Conservation (phyloP, 2,797 vertebrate species). For the Phoebastria nigripes region DNA sequence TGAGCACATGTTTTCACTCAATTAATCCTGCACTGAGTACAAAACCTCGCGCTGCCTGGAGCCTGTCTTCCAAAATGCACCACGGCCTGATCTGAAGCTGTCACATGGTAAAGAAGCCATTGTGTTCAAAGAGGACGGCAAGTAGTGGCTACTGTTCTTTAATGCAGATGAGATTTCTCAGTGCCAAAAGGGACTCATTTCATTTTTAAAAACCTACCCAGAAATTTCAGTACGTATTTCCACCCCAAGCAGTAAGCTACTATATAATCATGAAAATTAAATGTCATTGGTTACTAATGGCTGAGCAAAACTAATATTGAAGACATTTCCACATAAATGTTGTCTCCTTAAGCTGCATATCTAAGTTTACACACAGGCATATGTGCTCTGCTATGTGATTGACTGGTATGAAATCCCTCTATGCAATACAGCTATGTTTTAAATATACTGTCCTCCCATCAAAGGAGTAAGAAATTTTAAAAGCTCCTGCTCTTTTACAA, state of each 20-base stretch:
- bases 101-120: background rate
- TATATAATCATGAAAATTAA: background rate
- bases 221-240: background rate
- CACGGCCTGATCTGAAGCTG: background rate
- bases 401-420: background rate
- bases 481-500: background rate
- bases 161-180: background rate
- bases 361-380: background rate
- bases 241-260: background rate
- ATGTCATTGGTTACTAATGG: background rate
- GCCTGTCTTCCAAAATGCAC: background rate
- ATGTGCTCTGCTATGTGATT: background rate
- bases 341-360: background rate
- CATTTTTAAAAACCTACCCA: background rate
- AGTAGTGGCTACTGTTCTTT: background rate
- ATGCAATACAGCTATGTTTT: background rate
- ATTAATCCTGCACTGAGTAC: background rate
- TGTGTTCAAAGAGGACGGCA: rapidly evolving
- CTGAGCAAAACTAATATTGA: background rate
- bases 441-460: background rate
- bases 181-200: background rate
- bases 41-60: background rate
- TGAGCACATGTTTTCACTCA: background rate
- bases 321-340: background rate
- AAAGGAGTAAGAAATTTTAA: background rate